A percentile compares a stretch with the other conserved stretches of the same genome.
phyloP scores from a whole-genome alignment of 1,140 invertebrate genomes.

The Aphidius gifuensis region DNA sequence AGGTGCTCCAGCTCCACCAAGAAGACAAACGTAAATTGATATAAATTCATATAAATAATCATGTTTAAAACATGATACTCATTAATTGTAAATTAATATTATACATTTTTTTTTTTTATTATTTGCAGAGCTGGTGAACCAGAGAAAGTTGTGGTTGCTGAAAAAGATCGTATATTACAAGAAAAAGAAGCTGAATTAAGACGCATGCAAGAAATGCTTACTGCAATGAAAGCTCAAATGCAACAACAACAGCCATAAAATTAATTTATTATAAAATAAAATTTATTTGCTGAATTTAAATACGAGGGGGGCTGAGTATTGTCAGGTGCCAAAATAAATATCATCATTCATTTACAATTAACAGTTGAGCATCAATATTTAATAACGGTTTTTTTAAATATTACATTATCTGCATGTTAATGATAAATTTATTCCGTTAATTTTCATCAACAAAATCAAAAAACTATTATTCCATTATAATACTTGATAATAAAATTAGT shows the following conservation, averaged over 20 bases:
- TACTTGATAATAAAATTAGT: too few relatives aligned
- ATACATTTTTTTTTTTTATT: conserved; percentile 2
- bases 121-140: conserved; percentile 41
- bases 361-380: too few relatives aligned
- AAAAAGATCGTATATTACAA: conserved; percentile 80
- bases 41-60: conserved; percentile 14
- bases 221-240: conserved; percentile 92
- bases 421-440: too few relatives aligned
- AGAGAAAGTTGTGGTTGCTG: conserved; percentile 55
- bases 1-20: conserved; percentile 68
- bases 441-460: too few relatives aligned
- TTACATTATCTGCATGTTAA: too few relatives aligned
- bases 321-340: conserved; percentile 19
- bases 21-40: conserved; percentile 65
- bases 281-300: background rate
- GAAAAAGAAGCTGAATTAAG: conserved; percentile 88
- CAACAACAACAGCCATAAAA: conserved; percentile 63
- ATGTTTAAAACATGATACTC: conserved; percentile 12
- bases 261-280: background rate
- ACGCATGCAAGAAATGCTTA: conserved; percentile 92
- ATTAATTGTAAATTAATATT: conserved; percentile 12
- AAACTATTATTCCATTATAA: too few relatives aligned
- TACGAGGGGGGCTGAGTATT: conserved; percentile 3
- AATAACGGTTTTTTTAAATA: too few relatives aligned
- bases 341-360: too few relatives aligned